phyloP scores from a whole-genome alignment of 2,888 invertebrate species.

The Gnatocerus cornutus region DNA sequence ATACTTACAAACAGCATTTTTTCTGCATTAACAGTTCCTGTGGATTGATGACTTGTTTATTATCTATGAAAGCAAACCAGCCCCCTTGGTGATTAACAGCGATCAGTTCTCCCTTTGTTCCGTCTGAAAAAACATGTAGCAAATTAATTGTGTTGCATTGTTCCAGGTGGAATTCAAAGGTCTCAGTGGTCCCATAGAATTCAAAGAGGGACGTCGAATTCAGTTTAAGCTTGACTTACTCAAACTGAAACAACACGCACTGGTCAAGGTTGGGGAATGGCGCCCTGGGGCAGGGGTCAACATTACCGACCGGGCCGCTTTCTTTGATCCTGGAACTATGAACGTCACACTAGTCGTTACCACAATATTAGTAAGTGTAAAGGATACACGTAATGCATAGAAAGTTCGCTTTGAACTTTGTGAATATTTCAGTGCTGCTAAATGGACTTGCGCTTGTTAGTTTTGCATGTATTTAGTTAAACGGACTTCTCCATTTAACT shows the following conservation, averaged over 20 bases:
- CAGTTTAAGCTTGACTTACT: slow-evolving; percentile 84
- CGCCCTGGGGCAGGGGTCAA: slow-evolving; percentile 79
- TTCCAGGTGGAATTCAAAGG: slow-evolving; percentile 85
- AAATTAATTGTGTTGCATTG: slow-evolving; percentile 24
- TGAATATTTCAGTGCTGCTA: background rate
- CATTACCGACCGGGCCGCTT: slow-evolving; percentile 80
- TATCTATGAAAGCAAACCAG: no score
- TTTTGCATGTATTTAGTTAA: no score
- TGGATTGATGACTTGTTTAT: no score
- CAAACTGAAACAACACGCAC: slow-evolving; percentile 82
- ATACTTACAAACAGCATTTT: no score
- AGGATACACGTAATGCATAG: background rate
- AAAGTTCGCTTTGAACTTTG: slow-evolving; percentile 5
- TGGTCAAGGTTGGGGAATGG: slow-evolving; percentile 86
- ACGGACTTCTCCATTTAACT: no score
- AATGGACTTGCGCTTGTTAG: background rate
- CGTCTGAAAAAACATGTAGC: slow-evolving; percentile 3
- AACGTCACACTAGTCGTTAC: slow-evolving; percentile 86
- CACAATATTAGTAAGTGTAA: slow-evolving; percentile 80
- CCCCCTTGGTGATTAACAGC: slow-evolving; percentile 20
- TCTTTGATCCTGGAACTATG: slow-evolving; percentile 81
- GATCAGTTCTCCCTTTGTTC: slow-evolving; percentile 15
- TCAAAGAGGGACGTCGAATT: slow-evolving; percentile 84
- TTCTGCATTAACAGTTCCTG: no score
- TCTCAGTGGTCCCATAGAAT: slow-evolving; percentile 85